These are phyloP conservation scores for Nemurella pictetii DNA, from an alignment of 2,888 invertebrate species.

Conservation along the genomic window DNA sequence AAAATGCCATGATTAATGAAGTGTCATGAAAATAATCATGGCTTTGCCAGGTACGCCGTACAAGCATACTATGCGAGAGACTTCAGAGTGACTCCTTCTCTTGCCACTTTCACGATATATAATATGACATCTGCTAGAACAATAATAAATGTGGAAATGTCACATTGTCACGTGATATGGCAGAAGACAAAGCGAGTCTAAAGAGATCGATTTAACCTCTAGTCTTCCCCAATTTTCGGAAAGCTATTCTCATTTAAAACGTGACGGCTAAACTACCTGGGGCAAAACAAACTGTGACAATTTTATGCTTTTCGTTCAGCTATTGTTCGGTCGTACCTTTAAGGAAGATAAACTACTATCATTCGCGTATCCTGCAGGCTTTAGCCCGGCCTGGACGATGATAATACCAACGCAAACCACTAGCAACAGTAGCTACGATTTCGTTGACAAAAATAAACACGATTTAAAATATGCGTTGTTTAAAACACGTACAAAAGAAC, in stretches of 20 bases:
- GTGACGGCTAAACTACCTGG: conserved; percentile 15
- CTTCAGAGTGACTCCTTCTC: not conserved
- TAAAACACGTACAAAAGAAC: not conserved
- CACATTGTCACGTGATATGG: not conserved
- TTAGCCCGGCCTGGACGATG: not conserved
- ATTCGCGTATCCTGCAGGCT: not conserved
- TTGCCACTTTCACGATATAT: not conserved
- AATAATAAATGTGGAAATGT: conserved; percentile 19
- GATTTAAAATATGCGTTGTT: not conserved
- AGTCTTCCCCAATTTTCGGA: not conserved
- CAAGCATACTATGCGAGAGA: too few species aligned
- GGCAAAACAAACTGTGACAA: conserved; percentile 19
- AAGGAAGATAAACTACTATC: not conserved
- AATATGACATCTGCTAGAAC: not conserved
- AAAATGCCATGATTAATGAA: not conserved
- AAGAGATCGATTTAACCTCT: conserved; percentile 2
- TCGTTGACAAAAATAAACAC: not conserved
- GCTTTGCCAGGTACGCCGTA: not conserved
- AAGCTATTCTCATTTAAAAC: conserved; percentile 24
- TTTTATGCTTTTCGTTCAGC: not conserved
- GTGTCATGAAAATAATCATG: not conserved
- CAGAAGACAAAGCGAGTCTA: conserved; percentile 6
- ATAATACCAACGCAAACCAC: not conserved
- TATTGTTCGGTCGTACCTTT: not conserved
- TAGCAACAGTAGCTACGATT: not conserved